Percentiles rank a stretch among this genome's conserved stretches.
These are phyloP conservation scores for Thysanoteuthis rhombus DNA, from an alignment of 2,888 invertebrate genomes.

Conservation along the genomic window DNA sequence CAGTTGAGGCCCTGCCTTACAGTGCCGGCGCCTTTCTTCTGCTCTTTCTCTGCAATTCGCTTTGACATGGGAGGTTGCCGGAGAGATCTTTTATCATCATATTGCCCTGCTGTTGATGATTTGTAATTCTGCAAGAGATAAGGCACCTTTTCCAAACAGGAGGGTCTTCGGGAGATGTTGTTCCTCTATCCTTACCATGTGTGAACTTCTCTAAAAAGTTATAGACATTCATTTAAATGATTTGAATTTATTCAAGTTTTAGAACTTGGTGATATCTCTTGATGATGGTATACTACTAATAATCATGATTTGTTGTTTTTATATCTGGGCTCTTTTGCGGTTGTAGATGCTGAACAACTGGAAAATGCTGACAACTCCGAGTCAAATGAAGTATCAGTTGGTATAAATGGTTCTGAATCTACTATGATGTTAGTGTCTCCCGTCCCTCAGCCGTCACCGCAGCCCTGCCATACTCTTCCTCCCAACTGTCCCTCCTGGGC, in stretches of 20 bases:
- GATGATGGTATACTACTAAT: not conserved
- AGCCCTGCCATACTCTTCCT: constrained; percentile 42
- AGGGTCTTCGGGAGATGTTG: no score
- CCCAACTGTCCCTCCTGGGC: constrained; percentile 64
- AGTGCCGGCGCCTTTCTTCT: no score
- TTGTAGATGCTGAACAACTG: constrained; percentile 1
- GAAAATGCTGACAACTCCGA: constrained; percentile 19
- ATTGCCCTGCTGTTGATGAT: no score
- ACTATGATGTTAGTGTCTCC: not conserved
- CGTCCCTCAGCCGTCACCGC: not conserved
- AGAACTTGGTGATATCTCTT: not conserved
- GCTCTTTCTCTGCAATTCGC: no score
- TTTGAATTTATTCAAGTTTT: not conserved
- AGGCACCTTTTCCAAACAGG: no score
- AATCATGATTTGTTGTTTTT: not conserved
- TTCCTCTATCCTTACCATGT: no score
- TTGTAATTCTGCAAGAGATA: no score
- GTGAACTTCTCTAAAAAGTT: no score
- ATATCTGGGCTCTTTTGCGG: not conserved
- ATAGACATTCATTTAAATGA: not conserved
- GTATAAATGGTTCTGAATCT: not conserved
- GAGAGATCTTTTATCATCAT: no score
- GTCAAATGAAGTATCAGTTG: not conserved
- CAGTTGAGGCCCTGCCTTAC: no score
- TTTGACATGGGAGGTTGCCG: no score